phyloP scores from a whole-genome alignment of 1,140 invertebrate species.

The Olivierus martensii region DNA sequence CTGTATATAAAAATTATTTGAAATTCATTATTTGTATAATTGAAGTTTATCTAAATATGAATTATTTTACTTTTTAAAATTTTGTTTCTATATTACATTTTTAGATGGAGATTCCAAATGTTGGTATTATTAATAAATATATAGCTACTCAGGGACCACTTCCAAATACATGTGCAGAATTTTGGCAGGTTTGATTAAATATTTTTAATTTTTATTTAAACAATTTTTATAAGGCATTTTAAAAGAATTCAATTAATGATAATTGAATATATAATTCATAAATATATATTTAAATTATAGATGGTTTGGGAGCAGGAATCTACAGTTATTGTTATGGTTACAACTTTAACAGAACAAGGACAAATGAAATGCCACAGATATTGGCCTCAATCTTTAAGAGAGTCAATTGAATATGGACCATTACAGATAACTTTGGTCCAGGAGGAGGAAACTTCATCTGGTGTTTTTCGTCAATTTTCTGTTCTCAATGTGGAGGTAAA shows the following conservation, averaged over 20 bases:
- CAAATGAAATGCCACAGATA: conserved; percentile 94
- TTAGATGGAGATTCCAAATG: conserved; percentile 84
- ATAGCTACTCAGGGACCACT: conserved; percentile 93
- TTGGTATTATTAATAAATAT: conserved; percentile 84
- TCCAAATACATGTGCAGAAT: conserved; percentile 77
- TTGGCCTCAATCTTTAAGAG: conserved; percentile 42
- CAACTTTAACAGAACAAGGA: conserved; percentile 82
- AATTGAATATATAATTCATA: background rate
- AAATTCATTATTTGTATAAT: no score
- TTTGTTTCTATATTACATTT: no score
- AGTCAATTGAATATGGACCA: background rate
- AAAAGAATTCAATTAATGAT: no score
- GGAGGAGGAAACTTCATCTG: background rate
- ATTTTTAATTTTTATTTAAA: no score
- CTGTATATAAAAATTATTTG: no score
- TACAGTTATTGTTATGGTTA: conserved; percentile 87
- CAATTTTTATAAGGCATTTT: no score
- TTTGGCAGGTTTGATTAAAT: conserved; percentile 50
- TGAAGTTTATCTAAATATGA: no score
- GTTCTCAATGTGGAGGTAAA: background rate
- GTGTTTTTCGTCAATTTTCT: background rate
- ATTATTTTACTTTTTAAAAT: no score
- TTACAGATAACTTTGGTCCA: background rate
- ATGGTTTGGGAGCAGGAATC: conserved; percentile 67
- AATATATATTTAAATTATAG: conserved; percentile 24